Conservation (phyloP, 1,140 invertebrate genomes). For the Campoletis sonorensis region DNA sequence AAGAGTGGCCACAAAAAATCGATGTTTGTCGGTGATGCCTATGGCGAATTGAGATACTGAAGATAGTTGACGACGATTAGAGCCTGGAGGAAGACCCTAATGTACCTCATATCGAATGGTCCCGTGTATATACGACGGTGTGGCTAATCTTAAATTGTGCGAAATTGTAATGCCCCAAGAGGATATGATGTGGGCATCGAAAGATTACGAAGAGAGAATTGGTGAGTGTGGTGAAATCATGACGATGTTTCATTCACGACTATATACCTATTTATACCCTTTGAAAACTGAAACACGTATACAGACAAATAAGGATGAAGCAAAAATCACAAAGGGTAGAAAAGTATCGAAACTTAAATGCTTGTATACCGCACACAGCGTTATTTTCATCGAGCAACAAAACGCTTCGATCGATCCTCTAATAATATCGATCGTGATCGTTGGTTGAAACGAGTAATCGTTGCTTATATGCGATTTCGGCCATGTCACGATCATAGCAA, state of each 20-base stretch:
- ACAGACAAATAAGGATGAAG: background rate
- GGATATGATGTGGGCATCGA: conserved; percentile 28
- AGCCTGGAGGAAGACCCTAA: conserved; percentile 17
- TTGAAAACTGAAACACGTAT: background rate
- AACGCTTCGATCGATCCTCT: conserved; percentile 11
- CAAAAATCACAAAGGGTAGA: background rate
- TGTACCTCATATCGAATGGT: conserved; percentile 21
- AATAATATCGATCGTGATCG: conserved; percentile 39
- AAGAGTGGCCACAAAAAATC: conserved; percentile 58
- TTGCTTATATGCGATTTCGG: background rate
- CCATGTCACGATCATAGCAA: conserved; percentile 39
- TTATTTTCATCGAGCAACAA: background rate
- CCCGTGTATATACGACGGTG: conserved; percentile 48
- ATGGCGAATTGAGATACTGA: conserved; percentile 62
- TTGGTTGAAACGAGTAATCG: conserved; percentile 27
- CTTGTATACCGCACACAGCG: conserved; percentile 28
- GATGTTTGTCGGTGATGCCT: conserved; percentile 54
- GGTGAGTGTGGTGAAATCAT: conserved; percentile 18
- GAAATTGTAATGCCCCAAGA: conserved; percentile 55
- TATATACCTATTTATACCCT: background rate
- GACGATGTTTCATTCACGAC: background rate
- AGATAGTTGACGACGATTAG: conserved; percentile 66
- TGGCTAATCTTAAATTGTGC: conserved; percentile 64
- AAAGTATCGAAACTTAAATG: conserved; percentile 14
- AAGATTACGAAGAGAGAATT: conserved; percentile 44